Evolutionary conservation across 2,888 invertebrate genomes (phyloP).

Genomic region (Dolichopus griseipennis): DNA sequence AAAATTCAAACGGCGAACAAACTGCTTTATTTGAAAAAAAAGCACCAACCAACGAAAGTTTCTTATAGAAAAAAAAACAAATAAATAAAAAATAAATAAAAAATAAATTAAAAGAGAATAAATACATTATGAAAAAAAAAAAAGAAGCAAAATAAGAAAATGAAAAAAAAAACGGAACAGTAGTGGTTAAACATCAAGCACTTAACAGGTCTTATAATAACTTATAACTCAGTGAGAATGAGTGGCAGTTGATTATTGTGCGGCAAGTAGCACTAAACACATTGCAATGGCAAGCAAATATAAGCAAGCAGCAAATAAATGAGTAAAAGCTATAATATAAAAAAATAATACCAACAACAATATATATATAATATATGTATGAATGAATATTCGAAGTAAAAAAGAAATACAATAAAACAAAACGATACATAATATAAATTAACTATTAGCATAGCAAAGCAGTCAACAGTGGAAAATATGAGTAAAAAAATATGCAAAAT

Average conservation of each 20-base stretch:
- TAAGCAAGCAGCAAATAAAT: neutral
- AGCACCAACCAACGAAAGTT: neutral
- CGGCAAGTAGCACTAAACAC: neutral
- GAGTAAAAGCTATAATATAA: too few relatives aligned
- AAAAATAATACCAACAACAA: neutral
- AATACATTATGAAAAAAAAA: too few relatives aligned
- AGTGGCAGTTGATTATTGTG: conserved; percentile 6
- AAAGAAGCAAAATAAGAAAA: neutral
- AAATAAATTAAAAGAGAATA: too few relatives aligned
- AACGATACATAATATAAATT: too few relatives aligned
- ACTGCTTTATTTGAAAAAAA: neutral
- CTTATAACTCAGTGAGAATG: conserved; percentile 2
- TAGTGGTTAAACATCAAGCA: conserved; percentile 6
- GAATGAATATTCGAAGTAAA: too few relatives aligned
- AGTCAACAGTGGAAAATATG: too few relatives aligned
- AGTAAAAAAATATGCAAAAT: too few relatives aligned
- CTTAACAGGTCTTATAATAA: neutral
- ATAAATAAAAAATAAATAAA: neutral
- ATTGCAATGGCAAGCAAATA: too few relatives aligned
- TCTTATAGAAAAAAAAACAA: neutral
- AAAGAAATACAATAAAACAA: too few relatives aligned
- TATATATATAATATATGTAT: neutral
- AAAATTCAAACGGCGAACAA: neutral
- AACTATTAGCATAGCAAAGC: too few relatives aligned
- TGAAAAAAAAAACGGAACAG: neutral